Evolutionary conservation across 1,140 invertebrate genomes (phyloP).

Genomic region (Brachionus paranguensis): DNA sequence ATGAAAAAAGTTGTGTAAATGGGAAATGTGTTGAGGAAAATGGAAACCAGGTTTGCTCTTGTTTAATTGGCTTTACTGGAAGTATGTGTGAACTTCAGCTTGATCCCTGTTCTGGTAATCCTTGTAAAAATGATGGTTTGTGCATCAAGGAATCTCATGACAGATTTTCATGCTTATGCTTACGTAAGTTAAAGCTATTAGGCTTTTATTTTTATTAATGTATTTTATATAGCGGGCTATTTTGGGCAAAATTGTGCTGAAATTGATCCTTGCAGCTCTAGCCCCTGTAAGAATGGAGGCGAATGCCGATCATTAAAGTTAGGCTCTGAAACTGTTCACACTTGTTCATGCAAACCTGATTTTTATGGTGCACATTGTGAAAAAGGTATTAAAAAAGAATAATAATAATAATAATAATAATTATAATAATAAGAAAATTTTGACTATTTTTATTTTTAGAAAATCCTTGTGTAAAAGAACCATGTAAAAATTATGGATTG

Average conservation of each 20-base stretch:
- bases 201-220: too few species aligned
- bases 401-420: too few species aligned
- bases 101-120: neutral
- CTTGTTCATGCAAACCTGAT: neutral
- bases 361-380: constrained; percentile 25
- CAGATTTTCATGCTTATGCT: neutral
- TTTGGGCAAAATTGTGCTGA: neutral
- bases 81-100: neutral
- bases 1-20: neutral
- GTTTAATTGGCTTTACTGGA: neutral
- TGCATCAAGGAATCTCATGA: neutral
- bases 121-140: constrained; percentile 15
- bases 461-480: neutral
- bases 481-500: neutral
- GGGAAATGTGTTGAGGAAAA: neutral
- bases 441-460: neutral
- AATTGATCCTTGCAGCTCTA: neutral
- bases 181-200: neutral
- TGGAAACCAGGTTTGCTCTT: neutral
- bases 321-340: neutral
- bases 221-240: neutral
- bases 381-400: neutral
- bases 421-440: neutral
- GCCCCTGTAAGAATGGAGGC: neutral
- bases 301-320: neutral